phyloP scores from a whole-genome alignment of 2,113 vertebrate species.

The Chloebia gouldiae region DNA sequence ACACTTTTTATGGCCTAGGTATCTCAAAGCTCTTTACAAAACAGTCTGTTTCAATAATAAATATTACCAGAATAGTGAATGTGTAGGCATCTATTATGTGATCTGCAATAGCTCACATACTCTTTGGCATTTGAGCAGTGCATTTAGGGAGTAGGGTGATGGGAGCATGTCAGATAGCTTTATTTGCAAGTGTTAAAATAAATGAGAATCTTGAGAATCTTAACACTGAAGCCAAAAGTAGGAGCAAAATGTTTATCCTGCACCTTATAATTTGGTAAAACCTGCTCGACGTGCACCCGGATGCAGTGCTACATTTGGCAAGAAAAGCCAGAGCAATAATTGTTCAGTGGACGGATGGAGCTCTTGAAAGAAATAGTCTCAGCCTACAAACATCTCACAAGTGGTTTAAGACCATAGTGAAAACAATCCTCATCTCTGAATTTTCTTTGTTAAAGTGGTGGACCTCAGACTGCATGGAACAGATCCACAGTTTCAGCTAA shows the following conservation, averaged over 20 bases:
- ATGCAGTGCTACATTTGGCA: neutral
- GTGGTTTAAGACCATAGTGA: neutral
- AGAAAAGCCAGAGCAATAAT: neutral
- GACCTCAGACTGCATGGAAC: neutral
- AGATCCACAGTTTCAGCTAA: neutral
- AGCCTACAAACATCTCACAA: neutral
- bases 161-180: conserved; percentile 5
- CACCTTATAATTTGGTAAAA: neutral
- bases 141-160: neutral
- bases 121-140: conserved; percentile 39
- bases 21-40: conserved; percentile 55
- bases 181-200: neutral
- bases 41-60: conserved; percentile 39
- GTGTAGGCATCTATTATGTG: conserved; percentile 54
- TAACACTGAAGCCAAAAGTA: neutral
- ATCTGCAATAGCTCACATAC: conserved; percentile 19
- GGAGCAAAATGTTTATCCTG: conserved; percentile 16
- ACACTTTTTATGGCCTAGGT: conserved; percentile 43
- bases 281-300: neutral
- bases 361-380: neutral
- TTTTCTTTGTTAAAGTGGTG: neutral
- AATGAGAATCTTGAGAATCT: neutral
- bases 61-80: conserved; percentile 14
- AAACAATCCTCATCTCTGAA: neutral
- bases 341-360: neutral